A percentile compares a stretch with the other conserved stretches of the same genome.
Conservation (phyloP, 2,888 invertebrate genomes). For the Agriopis leucophaearia region DNA sequence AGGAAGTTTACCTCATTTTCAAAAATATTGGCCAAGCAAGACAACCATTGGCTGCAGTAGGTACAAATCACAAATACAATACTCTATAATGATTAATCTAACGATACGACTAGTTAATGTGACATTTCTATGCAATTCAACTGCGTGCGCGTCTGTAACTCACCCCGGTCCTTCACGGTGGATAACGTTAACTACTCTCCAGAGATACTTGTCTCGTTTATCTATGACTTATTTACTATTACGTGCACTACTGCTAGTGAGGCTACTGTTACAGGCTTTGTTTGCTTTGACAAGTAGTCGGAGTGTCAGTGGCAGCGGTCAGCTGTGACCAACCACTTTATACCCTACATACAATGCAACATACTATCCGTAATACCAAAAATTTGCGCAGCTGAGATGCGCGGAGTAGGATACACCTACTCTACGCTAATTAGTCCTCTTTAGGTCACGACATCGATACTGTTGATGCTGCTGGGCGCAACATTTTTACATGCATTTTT, state of each 20-base stretch:
- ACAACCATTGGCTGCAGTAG: not conserved
- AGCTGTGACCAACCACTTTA: no score
- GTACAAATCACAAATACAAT: not conserved
- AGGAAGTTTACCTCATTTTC: no score
- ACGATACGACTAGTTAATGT: not conserved
- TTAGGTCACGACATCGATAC: no score
- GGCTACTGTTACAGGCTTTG: not conserved
- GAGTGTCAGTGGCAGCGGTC: no score
- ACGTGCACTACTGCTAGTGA: constrained; percentile 16
- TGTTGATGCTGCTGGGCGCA: no score
- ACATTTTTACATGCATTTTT: no score
- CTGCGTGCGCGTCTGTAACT: not conserved
- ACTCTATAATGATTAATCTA: not conserved
- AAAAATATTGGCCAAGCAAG: no score
- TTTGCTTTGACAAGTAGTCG: constrained; percentile 17
- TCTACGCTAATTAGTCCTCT: no score
- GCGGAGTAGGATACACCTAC: no score
- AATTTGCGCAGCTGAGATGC: no score
- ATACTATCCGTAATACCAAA: no score
- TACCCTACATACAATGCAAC: no score
- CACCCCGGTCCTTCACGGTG: constrained; percentile 9
- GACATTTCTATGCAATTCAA: not conserved
- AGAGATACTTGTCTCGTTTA: constrained; percentile 8
- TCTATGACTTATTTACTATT: constrained; percentile 8
- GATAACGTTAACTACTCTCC: not conserved